phyloP scores from a whole-genome alignment of 2,888 invertebrate genomes.

The Boloria euphrosyne region DNA sequence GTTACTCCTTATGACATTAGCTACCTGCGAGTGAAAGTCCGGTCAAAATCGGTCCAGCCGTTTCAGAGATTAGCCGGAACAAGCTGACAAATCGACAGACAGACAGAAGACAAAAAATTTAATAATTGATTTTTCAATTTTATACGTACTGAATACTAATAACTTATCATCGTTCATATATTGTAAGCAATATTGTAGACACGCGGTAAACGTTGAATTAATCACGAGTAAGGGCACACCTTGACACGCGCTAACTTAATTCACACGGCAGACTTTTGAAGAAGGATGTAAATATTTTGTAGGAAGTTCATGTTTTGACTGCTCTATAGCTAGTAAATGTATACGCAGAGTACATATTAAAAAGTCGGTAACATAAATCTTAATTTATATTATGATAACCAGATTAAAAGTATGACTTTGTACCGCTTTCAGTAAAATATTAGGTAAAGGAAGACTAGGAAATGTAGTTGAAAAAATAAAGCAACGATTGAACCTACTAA shows the following conservation, averaged over 20 bases:
- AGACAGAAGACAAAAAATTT: too few species aligned
- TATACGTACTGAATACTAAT: too few species aligned
- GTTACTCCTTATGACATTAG: too few species aligned
- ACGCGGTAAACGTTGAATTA: conserved; percentile 15
- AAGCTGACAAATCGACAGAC: too few species aligned
- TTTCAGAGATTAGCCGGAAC: too few species aligned
- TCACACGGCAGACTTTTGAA: conserved; percentile 15
- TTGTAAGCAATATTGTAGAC: conserved; percentile 1
- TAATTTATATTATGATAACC: not conserved
- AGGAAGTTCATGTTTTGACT: conserved; percentile 9
- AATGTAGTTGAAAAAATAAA: conserved; percentile 6
- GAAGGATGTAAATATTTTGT: not conserved
- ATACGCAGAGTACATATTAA: conserved; percentile 5
- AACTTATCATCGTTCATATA: too few species aligned
- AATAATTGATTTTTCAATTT: too few species aligned
- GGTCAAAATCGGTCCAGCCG: too few species aligned
- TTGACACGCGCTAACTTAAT: conserved; percentile 21
- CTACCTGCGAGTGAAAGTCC: too few species aligned
- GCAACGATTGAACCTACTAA: conserved; percentile 12
- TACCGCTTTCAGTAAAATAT: not conserved
- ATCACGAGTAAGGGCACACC: conserved; percentile 21
- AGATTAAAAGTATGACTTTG: too few species aligned
- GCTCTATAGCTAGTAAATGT: not conserved
- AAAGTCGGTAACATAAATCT: not conserved
- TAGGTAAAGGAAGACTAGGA: not conserved